A percentile compares a stretch with the other conserved stretches of the same genome.
phyloP scores from a whole-genome alignment of 2,797 vertebrate species.

The Anomalospiza imberbis region DNA sequence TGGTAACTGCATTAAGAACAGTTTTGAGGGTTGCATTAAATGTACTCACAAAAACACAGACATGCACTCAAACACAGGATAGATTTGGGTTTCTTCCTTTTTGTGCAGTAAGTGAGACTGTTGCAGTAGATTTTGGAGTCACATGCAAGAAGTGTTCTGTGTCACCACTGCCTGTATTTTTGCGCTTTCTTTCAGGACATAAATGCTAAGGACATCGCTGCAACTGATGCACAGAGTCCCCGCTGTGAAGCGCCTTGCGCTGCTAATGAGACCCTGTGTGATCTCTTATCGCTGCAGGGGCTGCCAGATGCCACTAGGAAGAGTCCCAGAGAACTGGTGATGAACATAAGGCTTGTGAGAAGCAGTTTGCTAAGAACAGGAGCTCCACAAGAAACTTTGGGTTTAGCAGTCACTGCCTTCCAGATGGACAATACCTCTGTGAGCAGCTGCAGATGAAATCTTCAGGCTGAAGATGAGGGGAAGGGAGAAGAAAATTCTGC shows the following conservation, averaged over 20 bases:
- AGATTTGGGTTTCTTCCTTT: background rate
- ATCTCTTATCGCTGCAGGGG: background rate
- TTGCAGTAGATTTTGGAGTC: background rate
- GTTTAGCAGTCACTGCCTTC: background rate
- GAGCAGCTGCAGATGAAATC: background rate
- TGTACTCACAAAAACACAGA: background rate
- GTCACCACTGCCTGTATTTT: background rate
- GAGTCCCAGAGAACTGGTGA: background rate
- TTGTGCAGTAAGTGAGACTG: background rate
- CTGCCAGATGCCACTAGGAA: background rate
- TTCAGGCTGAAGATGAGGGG: background rate
- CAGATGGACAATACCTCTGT: background rate
- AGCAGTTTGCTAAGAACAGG: background rate
- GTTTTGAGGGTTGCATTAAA: background rate
- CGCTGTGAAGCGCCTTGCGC: background rate
- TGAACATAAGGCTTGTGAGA: background rate
- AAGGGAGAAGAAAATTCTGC: background rate
- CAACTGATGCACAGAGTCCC: background rate
- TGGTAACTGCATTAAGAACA: background rate
- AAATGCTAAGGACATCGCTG: background rate
- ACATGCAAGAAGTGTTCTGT: background rate
- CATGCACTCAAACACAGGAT: background rate
- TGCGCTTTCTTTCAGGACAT: background rate
- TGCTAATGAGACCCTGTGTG: constrained; percentile 17
- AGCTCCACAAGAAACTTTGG: background rate